Evolutionary conservation across 2,113 vertebrate species (phyloP).

Genomic region (Lagopus muta): DNA sequence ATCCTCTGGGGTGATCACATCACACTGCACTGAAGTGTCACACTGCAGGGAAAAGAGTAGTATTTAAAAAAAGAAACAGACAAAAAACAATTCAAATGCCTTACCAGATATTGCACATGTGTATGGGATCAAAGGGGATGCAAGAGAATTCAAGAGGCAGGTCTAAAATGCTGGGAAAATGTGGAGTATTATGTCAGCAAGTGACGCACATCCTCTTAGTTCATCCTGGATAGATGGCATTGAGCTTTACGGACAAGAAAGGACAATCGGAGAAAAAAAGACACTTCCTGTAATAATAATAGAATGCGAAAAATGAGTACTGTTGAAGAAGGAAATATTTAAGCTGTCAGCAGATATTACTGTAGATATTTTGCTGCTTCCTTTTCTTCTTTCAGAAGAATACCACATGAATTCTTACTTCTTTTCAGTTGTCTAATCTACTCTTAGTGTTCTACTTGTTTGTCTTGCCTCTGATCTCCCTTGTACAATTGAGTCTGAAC

Average conservation of each 20-base stretch:
- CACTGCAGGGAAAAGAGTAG: background rate
- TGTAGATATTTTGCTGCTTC: background rate
- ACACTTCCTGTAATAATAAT: background rate
- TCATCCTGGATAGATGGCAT: background rate
- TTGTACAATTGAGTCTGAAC: background rate
- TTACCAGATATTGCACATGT: background rate
- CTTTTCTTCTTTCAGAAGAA: background rate
- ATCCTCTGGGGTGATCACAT: background rate
- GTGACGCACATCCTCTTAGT: rapidly evolving
- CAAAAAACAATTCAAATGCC: background rate
- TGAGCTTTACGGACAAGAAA: background rate
- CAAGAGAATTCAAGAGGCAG: background rate
- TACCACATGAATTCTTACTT: background rate
- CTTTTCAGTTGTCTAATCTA: background rate
- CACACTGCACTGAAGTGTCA: background rate
- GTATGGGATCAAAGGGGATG: background rate
- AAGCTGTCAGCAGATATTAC: background rate
- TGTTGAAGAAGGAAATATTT: background rate
- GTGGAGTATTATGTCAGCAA: background rate
- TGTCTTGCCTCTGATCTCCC: background rate
- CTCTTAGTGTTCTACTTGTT: background rate
- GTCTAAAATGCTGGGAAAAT: background rate
- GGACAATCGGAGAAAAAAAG: background rate
- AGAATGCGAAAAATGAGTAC: background rate
- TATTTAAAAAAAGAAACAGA: background rate